Evolutionary conservation across 2,888 invertebrate species (phyloP), one percentile per base, ranked within the genome.

Genomic region (Deilephila porcellus): DNA sequence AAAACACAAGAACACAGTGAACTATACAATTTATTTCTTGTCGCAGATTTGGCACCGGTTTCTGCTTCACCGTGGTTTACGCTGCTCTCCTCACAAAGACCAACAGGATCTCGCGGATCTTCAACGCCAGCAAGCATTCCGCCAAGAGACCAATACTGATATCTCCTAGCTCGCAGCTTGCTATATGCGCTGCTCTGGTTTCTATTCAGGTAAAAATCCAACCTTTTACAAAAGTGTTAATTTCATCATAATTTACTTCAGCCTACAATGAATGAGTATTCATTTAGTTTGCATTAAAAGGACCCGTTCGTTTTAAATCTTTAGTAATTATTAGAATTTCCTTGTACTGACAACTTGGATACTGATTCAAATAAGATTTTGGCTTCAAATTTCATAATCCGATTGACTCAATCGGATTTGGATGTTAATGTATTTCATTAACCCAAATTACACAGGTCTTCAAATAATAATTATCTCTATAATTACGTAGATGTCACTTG

Each of bases 1-100:
- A 45, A 45, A 8, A 45, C 45, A 45, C 3, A 45, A 45, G 2
- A 32, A 8, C 17, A 19, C n/a, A 56, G 59, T 72, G 32, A 5
- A 34, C 37, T 56, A 7, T 2, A 20, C 7, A 32, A 25, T 14
- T 60, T 20, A 71, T 62, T 60, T 29, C 59, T 67, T 19, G 17
- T 45, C 67, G 0, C 84, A 98, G 98, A 87, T 98, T 98, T 82
- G 96, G 97, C n/a, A 97, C 98, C 0, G 99, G 98, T 4, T 97
- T 99, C 89, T 98, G 99, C 86, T 99, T 99, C 94, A 98, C 99
- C 0, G 97, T 99, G 70, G 98, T 99, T 60, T 99, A 99, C 93
- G 99, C 99, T 0, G 98, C 99, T 0, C 95, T 99, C 45, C 95
- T 99, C 73, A 99, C 99, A 71, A 99, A 99, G 95, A 99, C 99